Conservation (phyloP, 1,140 invertebrate species). For the Orius laevigatus region DNA sequence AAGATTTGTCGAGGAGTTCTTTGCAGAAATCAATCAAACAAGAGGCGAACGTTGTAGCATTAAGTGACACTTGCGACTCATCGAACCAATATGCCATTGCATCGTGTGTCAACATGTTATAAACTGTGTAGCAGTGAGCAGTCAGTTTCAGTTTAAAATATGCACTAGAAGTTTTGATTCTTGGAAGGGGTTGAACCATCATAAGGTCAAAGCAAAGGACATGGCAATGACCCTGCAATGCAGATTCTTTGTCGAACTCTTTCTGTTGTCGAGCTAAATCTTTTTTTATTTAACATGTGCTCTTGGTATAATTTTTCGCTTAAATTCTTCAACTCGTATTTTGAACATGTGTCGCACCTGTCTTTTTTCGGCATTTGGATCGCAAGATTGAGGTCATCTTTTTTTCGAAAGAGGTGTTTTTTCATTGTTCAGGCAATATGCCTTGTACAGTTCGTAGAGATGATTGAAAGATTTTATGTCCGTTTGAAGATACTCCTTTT, state of each 20-base stretch:
- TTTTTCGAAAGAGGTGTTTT: neutral
- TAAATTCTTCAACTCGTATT: slow-evolving; percentile 9
- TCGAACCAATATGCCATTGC: slow-evolving; percentile 27
- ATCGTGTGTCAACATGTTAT: slow-evolving; percentile 24
- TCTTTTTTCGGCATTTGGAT: slow-evolving; percentile 17
- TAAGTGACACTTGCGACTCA: slow-evolving; percentile 26
- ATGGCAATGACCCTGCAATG: neutral
- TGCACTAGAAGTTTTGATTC: slow-evolving; percentile 24
- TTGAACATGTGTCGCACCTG: slow-evolving; percentile 15
- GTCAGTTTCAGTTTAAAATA: slow-evolving; percentile 30
- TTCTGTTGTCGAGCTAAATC: slow-evolving; percentile 4
- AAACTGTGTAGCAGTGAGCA: slow-evolving; percentile 30
- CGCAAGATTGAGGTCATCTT: slow-evolving; percentile 10
- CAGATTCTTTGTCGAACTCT: neutral
- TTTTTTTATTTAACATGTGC: slow-evolving; percentile 1
- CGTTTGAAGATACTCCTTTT: neutral
- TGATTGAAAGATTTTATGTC: neutral
- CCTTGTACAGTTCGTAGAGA: slow-evolving; percentile 1
- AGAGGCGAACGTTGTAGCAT: slow-evolving; percentile 26
- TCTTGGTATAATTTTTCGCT: neutral
- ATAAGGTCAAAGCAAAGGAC: slow-evolving; percentile 18
- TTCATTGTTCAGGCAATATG: neutral
- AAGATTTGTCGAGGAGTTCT: slow-evolving; percentile 1
- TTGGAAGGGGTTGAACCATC: slow-evolving; percentile 20
- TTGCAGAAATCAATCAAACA: slow-evolving; percentile 24